Percentiles rank a stretch among this genome's conserved stretches.
phyloP scores from a whole-genome alignment of 2,113 vertebrate species.

The Pelvicachromis taeniatus region DNA sequence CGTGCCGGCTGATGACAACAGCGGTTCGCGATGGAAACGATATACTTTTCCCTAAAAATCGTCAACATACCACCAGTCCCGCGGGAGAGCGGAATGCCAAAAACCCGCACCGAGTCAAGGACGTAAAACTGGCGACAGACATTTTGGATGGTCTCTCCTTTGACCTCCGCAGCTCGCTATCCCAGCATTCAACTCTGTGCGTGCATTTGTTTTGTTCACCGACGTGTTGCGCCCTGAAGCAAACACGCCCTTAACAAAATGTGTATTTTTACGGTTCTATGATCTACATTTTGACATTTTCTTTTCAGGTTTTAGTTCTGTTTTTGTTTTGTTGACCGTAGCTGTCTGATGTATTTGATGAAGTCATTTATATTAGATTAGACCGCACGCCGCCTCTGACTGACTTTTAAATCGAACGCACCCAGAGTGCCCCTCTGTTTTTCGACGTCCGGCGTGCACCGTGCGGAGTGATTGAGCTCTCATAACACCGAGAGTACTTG shows the following conservation, averaged over 20 bases:
- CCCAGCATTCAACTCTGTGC: background rate
- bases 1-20: background rate
- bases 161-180: conserved; percentile 44
- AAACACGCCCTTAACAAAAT: accelerated
- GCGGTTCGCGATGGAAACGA: background rate
- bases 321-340: background rate
- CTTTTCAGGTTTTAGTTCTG: accelerated
- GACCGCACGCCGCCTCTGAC: background rate
- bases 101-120: conserved; percentile 60
- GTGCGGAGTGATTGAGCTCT: background rate
- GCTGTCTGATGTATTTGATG: accelerated
- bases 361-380: background rate
- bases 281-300: background rate
- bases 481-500: background rate
- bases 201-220: background rate
- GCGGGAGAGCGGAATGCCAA: conserved; percentile 29
- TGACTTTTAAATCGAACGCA: conserved; percentile 17
- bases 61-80: conserved; percentile 38
- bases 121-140: conserved; percentile 62
- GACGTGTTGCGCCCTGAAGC: accelerated
- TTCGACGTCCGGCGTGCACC: background rate
- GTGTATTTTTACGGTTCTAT: background rate
- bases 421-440: background rate
- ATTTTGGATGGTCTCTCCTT: conserved; percentile 49
- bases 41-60: accelerated